Evolutionary conservation across 2,888 invertebrate genomes (phyloP).

Genomic region (Ochropleura leucogaster): DNA sequence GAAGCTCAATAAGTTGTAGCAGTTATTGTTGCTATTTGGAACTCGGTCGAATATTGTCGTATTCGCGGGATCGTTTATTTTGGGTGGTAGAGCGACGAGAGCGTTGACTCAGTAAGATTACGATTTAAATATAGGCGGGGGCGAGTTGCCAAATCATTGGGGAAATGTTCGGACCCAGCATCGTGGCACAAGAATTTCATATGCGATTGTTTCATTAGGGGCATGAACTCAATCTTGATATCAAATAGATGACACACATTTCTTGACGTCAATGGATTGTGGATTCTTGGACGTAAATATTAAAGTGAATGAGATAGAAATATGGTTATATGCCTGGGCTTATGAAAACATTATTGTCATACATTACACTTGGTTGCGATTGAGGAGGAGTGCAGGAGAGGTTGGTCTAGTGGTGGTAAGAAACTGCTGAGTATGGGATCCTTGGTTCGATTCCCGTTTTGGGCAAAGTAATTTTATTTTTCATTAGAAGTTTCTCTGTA

Average conservation of each 20-base stretch:
- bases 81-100: constrained; percentile 84
- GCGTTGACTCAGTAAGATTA: constrained; percentile 90
- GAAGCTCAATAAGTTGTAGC: constrained; percentile 39
- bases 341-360: not conserved
- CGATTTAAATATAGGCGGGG: constrained; percentile 89
- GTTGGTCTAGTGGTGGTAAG: no score
- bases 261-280: constrained; percentile 12
- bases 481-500: no score
- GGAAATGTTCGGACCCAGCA: constrained; percentile 81
- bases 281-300: constrained; percentile 21
- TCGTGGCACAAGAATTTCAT: constrained; percentile 75
- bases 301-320: constrained; percentile 1
- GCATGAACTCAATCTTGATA: constrained; percentile 58
- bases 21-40: constrained; percentile 78
- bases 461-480: no score
- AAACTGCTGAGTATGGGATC: no score
- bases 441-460: no score
- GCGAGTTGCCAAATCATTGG: constrained; percentile 89
- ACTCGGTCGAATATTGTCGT: constrained; percentile 81
- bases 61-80: constrained; percentile 85
- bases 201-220: constrained; percentile 77
- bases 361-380: no score
- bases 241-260: constrained; percentile 39
- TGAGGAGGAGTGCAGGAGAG: no score
- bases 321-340: constrained; percentile 1